A percentile compares a stretch with the other conserved stretches of the same genome.
phyloP scores from a whole-genome alignment of 2,113 vertebrate genomes.

The Regulus satrapa region DNA sequence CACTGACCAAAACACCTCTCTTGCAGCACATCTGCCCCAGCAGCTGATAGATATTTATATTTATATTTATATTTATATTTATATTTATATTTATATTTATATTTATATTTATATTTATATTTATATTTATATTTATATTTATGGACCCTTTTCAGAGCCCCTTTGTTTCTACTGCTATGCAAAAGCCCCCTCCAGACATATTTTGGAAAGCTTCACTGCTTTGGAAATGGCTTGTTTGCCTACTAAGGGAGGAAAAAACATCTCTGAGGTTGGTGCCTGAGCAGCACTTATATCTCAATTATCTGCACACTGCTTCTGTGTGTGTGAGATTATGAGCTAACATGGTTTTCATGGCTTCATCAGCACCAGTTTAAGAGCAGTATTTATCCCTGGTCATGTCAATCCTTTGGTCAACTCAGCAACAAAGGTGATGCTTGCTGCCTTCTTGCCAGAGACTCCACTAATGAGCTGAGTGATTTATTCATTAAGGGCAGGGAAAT shows the following conservation, averaged over 20 bases:
- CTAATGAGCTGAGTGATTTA: conserved; percentile 22
- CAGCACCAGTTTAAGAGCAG: background rate
- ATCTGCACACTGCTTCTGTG: background rate
- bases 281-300: conserved; percentile 33
- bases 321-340: background rate
- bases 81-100: background rate
- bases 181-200: background rate
- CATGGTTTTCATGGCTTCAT: background rate
- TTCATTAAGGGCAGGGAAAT: conserved; percentile 30
- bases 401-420: background rate
- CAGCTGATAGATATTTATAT: background rate
- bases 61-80: too few relatives aligned
- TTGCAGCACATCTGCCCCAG: background rate
- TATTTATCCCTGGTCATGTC: background rate
- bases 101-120: background rate
- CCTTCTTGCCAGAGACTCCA: background rate
- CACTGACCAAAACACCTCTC: background rate
- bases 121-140: background rate
- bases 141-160: background rate
- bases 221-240: background rate
- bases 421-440: conserved; percentile 7
- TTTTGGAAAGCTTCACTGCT: background rate
- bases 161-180: background rate
- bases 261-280: background rate
- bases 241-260: background rate